Percentiles rank a stretch among this genome's conserved stretches.
Evolutionary conservation across 2,888 invertebrate genomes (phyloP).

Genomic region (Pseudolycoriella hygida): DNA sequence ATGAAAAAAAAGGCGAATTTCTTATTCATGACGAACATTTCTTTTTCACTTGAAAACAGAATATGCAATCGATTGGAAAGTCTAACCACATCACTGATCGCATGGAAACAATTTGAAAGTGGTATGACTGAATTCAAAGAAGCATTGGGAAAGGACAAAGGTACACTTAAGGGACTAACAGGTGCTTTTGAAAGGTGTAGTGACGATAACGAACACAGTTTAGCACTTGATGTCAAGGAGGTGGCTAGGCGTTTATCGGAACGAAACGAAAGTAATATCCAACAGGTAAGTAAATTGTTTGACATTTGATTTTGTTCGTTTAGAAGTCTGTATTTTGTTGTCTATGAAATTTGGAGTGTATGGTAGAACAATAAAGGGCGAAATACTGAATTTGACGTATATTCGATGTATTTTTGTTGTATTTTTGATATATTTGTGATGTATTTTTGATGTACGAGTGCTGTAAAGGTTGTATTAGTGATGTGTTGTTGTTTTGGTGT

Average conservation of each 20-base stretch:
- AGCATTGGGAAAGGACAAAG: constrained; percentile 50
- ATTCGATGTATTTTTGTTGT: too few relatives aligned
- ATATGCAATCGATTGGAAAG: constrained; percentile 53
- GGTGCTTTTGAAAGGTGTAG: constrained; percentile 18
- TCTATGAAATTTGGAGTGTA: too few relatives aligned
- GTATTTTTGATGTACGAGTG: too few relatives aligned
- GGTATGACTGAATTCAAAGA: constrained; percentile 59
- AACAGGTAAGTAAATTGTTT: background rate
- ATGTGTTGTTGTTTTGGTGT: too few relatives aligned
- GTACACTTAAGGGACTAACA: constrained; percentile 26
- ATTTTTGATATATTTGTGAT: too few relatives aligned
- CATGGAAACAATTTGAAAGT: constrained; percentile 60
- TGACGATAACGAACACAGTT: constrained; percentile 16
- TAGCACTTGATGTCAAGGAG: constrained; percentile 28
- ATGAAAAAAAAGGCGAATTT: too few relatives aligned
- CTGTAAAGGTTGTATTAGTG: too few relatives aligned
- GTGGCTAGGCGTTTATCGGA: constrained; percentile 29
- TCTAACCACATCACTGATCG: constrained; percentile 49
- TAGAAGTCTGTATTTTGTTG: too few relatives aligned
- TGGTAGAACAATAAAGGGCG: too few relatives aligned
- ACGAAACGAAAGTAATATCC: constrained; percentile 19
- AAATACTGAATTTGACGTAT: too few relatives aligned
- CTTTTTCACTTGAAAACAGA: constrained; percentile 28
- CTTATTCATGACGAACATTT: background rate
- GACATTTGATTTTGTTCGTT: too few relatives aligned